These are phyloP conservation scores for Sebastes oblongus DNA, from an alignment of 2,797 vertebrate genomes.

Conservation along the genomic window DNA sequence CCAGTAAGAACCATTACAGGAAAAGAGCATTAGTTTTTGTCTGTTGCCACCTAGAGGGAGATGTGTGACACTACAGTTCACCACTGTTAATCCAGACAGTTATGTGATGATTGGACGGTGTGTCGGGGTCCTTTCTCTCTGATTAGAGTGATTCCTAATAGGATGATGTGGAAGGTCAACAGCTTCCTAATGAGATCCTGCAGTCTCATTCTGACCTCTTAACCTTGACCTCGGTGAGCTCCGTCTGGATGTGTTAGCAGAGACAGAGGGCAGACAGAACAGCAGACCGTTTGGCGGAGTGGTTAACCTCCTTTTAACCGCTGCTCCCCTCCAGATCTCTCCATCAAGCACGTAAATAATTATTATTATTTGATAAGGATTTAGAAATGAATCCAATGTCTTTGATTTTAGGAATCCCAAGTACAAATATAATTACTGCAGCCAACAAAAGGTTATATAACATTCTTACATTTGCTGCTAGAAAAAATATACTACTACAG, in stretches of 20 bases:
- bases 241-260: constrained; percentile 15
- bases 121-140: constrained; percentile 35
- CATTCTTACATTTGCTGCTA: no score
- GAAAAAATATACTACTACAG: no score
- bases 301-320: constrained; percentile 38
- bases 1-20: background rate
- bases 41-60: constrained; percentile 1
- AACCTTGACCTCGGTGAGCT: constrained; percentile 38
- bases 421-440: no score
- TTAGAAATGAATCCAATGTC: no score
- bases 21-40: background rate
- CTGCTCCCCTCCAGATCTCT: background rate
- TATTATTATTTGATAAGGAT: no score
- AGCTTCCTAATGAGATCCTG: constrained; percentile 52
- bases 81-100: constrained; percentile 1
- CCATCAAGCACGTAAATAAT: background rate
- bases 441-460: no score
- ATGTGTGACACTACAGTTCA: background rate
- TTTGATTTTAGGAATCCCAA: no score
- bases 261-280: background rate
- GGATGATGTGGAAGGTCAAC: constrained; percentile 54
- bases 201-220: constrained; percentile 43
- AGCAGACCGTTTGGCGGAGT: constrained; percentile 20
- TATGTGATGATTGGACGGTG: constrained; percentile 50
- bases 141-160: constrained; percentile 55